phyloP scores from a whole-genome alignment of 2,888 invertebrate species.

The Epirrita christyi region DNA sequence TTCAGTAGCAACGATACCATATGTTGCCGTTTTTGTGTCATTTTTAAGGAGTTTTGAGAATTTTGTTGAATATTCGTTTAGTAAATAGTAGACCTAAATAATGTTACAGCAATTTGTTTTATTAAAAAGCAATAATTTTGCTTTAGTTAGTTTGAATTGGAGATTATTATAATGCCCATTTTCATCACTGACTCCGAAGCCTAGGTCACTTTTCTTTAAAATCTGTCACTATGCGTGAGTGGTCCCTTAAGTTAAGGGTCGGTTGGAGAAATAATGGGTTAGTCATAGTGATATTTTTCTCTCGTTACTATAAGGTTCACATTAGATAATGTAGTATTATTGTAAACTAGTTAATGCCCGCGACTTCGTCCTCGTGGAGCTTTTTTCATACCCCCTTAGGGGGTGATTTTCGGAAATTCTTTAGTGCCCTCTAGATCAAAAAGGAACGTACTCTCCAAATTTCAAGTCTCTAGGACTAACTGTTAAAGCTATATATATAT shows the following conservation, averaged over 20 bases:
- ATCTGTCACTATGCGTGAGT: not conserved
- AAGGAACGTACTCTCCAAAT: too few relatives aligned
- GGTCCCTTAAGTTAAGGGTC: not conserved
- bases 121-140: conserved; percentile 19
- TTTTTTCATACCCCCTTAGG: too few relatives aligned
- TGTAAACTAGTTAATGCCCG: too few relatives aligned
- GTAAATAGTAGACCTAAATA: not conserved
- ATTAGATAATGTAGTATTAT: conserved; percentile 55
- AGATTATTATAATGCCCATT: conserved; percentile 26
- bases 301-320: conserved; percentile 56
- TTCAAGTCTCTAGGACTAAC: too few relatives aligned
- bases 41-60: conserved; percentile 3
- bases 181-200: not conserved
- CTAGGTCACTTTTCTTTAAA: too few relatives aligned
- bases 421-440: too few relatives aligned
- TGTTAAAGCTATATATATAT: too few relatives aligned
- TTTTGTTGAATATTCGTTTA: not conserved
- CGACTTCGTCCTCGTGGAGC: too few relatives aligned
- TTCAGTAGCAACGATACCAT: not conserved
- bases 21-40: conserved; percentile 4
- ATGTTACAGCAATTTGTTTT: not conserved
- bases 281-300: conserved; percentile 23
- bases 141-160: conserved; percentile 26
- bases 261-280: not conserved
- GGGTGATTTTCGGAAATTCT: too few relatives aligned